phyloP scores from a whole-genome alignment of 2,888 invertebrate genomes.

The Cantharis nigra region DNA sequence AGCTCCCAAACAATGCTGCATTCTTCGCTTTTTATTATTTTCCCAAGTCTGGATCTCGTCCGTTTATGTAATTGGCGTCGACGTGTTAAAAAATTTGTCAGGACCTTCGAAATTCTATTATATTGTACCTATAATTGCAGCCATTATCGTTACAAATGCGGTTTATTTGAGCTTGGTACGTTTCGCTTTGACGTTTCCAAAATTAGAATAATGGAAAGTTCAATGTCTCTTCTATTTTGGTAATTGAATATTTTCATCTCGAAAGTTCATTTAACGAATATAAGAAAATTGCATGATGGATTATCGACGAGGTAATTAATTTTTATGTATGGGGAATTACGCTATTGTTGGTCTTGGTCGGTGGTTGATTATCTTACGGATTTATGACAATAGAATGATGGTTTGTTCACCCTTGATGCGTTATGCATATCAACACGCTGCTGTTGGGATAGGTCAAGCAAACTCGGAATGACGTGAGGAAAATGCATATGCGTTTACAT shows the following conservation, averaged over 20 bases:
- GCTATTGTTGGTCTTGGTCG: neutral
- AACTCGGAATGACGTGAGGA: conserved; percentile 41
- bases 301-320: neutral
- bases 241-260: neutral
- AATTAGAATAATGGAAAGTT: conserved; percentile 26
- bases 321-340: neutral
- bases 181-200: conserved; percentile 6
- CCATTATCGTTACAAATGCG: neutral
- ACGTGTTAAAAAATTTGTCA: conserved; percentile 43
- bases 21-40: neutral
- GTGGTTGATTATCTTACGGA: conserved; percentile 11
- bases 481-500: conserved; percentile 32
- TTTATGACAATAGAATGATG: conserved; percentile 43
- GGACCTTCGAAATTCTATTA: conserved; percentile 37
- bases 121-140: neutral
- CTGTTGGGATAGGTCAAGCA: conserved; percentile 49
- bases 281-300: neutral
- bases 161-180: neutral
- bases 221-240: conserved; percentile 24
- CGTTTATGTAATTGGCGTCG: conserved; percentile 34
- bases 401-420: conserved; percentile 49
- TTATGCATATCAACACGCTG: conserved; percentile 44
- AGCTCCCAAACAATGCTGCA: neutral
- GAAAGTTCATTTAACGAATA: neutral
- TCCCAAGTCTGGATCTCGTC: neutral